phyloP scores from a whole-genome alignment of 2,113 vertebrate species.

The Sinocyclocheilus maitianheensis region DNA sequence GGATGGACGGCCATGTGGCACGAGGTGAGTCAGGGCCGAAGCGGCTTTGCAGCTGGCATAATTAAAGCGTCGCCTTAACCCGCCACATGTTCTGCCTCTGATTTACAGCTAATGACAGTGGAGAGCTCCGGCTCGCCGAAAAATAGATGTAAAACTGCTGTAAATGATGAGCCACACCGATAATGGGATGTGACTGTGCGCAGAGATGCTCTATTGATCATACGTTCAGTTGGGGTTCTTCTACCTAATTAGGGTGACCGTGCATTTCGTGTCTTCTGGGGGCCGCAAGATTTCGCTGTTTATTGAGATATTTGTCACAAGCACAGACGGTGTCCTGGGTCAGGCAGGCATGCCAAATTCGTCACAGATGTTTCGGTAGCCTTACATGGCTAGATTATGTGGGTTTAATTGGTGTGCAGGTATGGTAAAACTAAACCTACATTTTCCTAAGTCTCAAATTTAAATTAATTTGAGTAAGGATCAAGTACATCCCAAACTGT shows the following conservation, averaged over 20 bases:
- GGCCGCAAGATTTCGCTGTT: constrained; percentile 46
- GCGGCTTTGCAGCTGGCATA: neutral
- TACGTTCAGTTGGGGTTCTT: constrained; percentile 40
- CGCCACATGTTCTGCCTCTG: neutral
- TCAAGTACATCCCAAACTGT: neutral
- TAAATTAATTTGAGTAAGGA: neutral
- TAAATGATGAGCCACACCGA: constrained; percentile 29
- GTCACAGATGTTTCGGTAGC: constrained; percentile 53
- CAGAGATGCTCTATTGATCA: constrained; percentile 63
- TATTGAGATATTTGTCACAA: constrained; percentile 64
- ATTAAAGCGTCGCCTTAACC: constrained; percentile 28
- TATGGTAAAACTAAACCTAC: neutral
- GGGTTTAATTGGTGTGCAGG: neutral
- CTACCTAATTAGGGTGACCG: constrained; percentile 58
- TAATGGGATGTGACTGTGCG: constrained; percentile 19
- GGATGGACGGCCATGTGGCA: neutral
- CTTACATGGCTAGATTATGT: neutral
- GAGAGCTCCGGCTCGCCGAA: constrained; percentile 45
- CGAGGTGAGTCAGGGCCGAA: constrained; percentile 1
- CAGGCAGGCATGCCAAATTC: constrained; percentile 41
- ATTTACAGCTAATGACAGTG: constrained; percentile 22
- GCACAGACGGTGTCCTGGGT: constrained; percentile 47
- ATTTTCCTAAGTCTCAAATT: neutral
- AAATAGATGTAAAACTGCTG: constrained; percentile 55
- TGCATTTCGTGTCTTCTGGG: constrained; percentile 46